These are phyloP conservation scores for Agrotis exclamationis DNA, from an alignment of 2,888 invertebrate species.

Conservation along the genomic window DNA sequence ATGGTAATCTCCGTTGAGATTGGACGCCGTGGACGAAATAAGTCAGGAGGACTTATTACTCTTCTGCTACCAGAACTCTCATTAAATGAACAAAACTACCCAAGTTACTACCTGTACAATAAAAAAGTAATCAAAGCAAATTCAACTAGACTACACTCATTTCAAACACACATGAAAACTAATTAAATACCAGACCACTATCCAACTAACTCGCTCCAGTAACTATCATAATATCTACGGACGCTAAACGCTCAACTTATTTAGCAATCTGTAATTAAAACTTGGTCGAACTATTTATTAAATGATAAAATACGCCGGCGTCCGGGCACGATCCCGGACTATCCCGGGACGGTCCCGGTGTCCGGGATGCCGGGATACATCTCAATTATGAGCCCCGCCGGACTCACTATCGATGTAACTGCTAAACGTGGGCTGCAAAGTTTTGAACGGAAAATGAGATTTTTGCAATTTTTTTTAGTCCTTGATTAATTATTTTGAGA, in stretches of 20 bases:
- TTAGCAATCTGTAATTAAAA: slow-evolving; percentile 54
- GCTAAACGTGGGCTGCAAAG: slow-evolving; percentile 33
- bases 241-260: slow-evolving; percentile 31
- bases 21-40: too few relatives aligned
- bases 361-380: slow-evolving; percentile 48
- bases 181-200: slow-evolving; percentile 15
- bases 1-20: too few relatives aligned
- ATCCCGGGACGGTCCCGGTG: slow-evolving; percentile 14
- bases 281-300: slow-evolving; percentile 60
- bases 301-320: slow-evolving; percentile 58
- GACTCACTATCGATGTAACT: slow-evolving; percentile 38
- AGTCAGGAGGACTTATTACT: too few relatives aligned
- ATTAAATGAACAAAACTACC: too few relatives aligned
- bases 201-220: slow-evolving; percentile 14
- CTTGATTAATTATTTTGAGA: neutral
- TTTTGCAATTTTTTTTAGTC: neutral
- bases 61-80: too few relatives aligned
- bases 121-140: neutral
- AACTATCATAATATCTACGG: slow-evolving; percentile 26
- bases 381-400: slow-evolving; percentile 56
- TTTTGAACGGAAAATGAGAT: slow-evolving; percentile 22
- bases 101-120: too few relatives aligned
- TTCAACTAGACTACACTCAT: neutral
- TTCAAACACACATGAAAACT: slow-evolving; percentile 10
- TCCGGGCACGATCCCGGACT: slow-evolving; percentile 26